Conservation (phyloP, 2,797 vertebrate genomes). For the Parauchenoglanis ngamensis region DNA sequence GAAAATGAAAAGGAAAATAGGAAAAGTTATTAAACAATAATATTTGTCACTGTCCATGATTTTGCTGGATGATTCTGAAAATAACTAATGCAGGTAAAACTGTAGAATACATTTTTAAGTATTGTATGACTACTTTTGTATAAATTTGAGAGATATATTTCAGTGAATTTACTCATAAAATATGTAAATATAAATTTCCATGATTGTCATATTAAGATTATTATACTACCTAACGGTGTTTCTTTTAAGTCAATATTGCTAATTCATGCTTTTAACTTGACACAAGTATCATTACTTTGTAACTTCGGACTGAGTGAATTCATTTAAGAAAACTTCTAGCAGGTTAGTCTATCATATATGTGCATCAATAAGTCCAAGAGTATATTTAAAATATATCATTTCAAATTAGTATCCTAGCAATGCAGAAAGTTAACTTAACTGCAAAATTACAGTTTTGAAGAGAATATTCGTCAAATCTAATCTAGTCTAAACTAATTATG, state of each 20-base stretch:
- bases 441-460: not conserved
- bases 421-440: not conserved
- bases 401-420: not conserved
- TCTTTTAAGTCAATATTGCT: not conserved
- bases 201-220: not conserved
- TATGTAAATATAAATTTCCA: not conserved
- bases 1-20: not conserved
- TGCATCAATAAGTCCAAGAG: not conserved
- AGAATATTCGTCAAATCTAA: not conserved
- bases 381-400: not conserved
- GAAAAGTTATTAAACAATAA: not conserved
- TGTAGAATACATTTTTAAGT: not conserved
- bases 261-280: not conserved
- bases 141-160: not conserved
- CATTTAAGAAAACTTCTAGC: not conserved
- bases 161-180: not conserved
- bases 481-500: not conserved
- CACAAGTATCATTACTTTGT: not conserved
- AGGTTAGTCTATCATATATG: not conserved
- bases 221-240: not conserved
- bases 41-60: not conserved
- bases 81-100: not conserved
- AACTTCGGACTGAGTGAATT: not conserved
- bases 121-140: not conserved
- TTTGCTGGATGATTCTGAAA: not conserved